Evolutionary conservation across 2,113 vertebrate species (phyloP), one percentile per base, ranked within the genome.

Genomic region (Cryptotis parvus): DNA sequence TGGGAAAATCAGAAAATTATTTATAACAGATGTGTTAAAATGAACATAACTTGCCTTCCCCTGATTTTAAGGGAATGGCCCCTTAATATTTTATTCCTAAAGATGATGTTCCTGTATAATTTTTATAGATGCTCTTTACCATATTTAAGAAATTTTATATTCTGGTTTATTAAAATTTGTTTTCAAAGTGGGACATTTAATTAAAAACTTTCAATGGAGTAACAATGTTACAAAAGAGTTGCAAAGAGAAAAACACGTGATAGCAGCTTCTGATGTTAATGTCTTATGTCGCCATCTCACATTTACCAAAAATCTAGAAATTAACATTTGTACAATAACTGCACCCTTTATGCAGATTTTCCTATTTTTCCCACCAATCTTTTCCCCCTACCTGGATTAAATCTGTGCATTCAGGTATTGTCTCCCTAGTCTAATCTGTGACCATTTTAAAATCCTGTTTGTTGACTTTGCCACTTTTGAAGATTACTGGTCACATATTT

Each of bases 221-320:
- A 10, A 65, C 6, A 27, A 55, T 20, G 18, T 55, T 11, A 55
- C 52, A 55, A 20, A 55, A 20, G 18, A 55, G 52, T 55, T 55
- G 52, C 52, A 55, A 55, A 18, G 52, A 16, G 15, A 55, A 16
- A 55, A 55, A 55, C 15, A 55, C 18, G 52, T 55, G 52, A 55
- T 55, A 55, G 52, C 8, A 29, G 27, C 12, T 69, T 68, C n/a
- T 43, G 86, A 12, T 65, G 24, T 35, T 83, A 83, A 39, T 33
- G 27, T 86, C 26, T 80, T 72, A 63, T 6, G 31, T 66, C 76
- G 9, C 31, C 9, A 37, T 37, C 8, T 9, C 72, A 37, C 52
- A 87, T 37, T 90, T 87, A 87, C 15, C 52, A 84, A 80, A 72
- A 24, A 18, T 29, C 77, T 87, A 84, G 39, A 58, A 78, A 16